phyloP scores from a whole-genome alignment of 2,888 invertebrate genomes.

The Liopterus haemorrhoidalis region DNA sequence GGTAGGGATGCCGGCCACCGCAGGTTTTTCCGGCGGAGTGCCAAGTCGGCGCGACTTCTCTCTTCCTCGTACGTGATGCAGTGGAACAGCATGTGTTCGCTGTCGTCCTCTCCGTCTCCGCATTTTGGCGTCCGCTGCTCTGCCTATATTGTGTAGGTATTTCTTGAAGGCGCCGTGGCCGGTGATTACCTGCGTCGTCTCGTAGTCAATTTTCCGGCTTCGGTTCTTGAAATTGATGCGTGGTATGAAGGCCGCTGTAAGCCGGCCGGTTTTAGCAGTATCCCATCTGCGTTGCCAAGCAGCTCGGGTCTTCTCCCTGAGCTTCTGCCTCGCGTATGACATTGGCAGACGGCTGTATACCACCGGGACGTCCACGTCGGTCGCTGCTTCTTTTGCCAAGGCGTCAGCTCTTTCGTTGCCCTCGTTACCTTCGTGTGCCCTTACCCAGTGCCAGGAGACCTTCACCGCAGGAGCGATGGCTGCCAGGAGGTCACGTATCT shows the following conservation, averaged over 20 bases:
- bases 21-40: background rate
- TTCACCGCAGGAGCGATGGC: constrained; percentile 1
- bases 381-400: background rate
- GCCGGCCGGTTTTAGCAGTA: background rate
- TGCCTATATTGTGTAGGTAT: constrained; percentile 26
- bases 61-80: constrained; percentile 38
- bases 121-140: constrained; percentile 38
- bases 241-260: background rate
- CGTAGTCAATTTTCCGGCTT: too few species aligned
- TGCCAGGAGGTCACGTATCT: background rate
- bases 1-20: background rate
- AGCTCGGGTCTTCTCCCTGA: background rate
- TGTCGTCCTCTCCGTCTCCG: constrained; percentile 36
- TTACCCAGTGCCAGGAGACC: constrained; percentile 5
- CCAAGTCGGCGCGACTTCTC: background rate
- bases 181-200: constrained; percentile 17
- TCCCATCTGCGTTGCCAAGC: background rate
- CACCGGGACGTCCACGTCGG: constrained; percentile 27
- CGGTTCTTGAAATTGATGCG: too few species aligned
- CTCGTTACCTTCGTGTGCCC: too few species aligned
- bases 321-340: constrained; percentile 26
- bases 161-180: constrained; percentile 18
- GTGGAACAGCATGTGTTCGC: constrained; percentile 40
- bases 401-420: too few species aligned
- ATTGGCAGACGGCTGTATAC: constrained; percentile 42